A percentile compares a stretch with the other conserved stretches of the same genome.
phyloP scores from a whole-genome alignment of 2,797 vertebrate species.

The Dermochelys coriacea region DNA sequence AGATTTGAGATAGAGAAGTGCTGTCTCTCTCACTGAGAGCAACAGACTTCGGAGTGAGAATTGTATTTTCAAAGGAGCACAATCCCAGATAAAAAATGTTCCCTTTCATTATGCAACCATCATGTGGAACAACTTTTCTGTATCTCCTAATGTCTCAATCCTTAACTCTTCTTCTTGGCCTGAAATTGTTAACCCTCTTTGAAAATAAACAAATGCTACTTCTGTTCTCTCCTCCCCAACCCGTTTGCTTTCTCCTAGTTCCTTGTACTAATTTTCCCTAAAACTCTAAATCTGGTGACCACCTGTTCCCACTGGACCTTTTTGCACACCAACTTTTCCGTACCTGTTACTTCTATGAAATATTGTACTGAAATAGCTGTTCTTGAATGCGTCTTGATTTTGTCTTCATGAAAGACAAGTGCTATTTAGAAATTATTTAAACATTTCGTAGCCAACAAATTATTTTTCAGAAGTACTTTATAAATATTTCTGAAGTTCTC shows the following conservation, averaged over 20 bases:
- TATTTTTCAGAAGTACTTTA: neutral
- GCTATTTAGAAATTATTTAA: neutral
- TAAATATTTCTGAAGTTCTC: constrained; percentile 7
- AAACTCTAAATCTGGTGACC: neutral
- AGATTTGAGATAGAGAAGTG: neutral
- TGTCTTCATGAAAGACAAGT: neutral
- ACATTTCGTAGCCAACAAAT: neutral
- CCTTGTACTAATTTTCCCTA: neutral
- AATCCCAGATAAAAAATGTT: neutral
- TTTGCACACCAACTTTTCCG: neutral
- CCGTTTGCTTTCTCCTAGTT: neutral
- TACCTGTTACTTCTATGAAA: neutral
- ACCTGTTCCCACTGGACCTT: neutral
- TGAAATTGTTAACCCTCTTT: neutral
- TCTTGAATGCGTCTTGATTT: neutral
- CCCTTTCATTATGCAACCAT: neutral
- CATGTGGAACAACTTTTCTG: neutral
- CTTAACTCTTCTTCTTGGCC: neutral
- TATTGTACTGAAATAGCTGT: neutral
- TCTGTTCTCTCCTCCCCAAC: neutral
- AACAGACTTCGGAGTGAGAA: neutral
- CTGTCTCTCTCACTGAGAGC: neutral
- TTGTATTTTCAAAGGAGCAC: neutral
- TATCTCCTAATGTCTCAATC: neutral
- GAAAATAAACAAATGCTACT: neutral